Conservation (phyloP, 2,113 vertebrate genomes). For the Eupsittula cactorum region DNA sequence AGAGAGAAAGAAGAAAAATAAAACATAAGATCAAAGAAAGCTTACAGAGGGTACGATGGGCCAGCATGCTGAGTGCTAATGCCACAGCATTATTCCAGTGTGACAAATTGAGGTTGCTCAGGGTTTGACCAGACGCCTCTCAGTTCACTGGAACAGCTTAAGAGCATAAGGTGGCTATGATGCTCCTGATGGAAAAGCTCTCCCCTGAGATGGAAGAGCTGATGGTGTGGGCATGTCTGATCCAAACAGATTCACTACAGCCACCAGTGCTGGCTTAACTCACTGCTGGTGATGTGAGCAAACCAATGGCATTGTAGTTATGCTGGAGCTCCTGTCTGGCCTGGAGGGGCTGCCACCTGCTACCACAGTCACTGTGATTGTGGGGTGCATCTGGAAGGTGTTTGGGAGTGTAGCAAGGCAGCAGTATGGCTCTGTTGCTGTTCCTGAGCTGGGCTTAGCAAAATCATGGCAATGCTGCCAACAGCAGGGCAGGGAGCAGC, state of each 20-base stretch:
- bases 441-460: neutral
- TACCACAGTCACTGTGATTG: neutral
- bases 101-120: neutral
- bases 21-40: neutral
- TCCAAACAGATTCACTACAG: neutral
- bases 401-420: neutral
- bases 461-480: fast-evolving
- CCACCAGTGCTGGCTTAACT: neutral
- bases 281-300: neutral
- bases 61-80: neutral
- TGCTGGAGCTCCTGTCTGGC: neutral
- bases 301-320: neutral
- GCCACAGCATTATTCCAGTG: neutral
- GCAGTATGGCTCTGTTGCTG: neutral
- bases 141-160: neutral
- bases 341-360: neutral
- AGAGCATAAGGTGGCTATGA: neutral
- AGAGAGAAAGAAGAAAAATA: neutral
- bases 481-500: neutral
- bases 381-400: neutral
- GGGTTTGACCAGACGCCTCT: neutral
- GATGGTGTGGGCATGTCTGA: neutral
- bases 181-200: neutral
- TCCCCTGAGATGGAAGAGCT: neutral
- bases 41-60: neutral